These are phyloP conservation scores for Brachionus asplanchnoidis DNA, from an alignment of 1,140 invertebrate species.

Conservation along the genomic window DNA sequence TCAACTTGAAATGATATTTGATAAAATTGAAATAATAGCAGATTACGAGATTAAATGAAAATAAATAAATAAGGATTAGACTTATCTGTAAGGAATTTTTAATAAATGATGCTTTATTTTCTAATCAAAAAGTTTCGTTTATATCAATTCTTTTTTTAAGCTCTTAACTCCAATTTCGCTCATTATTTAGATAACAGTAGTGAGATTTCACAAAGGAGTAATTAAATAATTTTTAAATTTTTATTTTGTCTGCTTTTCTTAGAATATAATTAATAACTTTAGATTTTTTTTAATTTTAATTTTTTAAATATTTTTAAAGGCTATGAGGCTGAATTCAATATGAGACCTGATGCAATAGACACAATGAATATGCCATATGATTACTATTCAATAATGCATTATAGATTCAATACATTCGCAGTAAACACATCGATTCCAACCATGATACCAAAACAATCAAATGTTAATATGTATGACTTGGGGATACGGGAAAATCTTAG, in stretches of 20 bases:
- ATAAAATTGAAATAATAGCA: too few species aligned
- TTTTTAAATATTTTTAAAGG: not conserved
- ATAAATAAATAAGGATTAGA: not conserved
- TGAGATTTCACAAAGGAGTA: too few species aligned
- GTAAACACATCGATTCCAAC: not conserved
- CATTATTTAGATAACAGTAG: not conserved
- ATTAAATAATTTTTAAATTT: too few species aligned
- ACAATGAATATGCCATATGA: slow-evolving; percentile 31
- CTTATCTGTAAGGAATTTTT: not conserved
- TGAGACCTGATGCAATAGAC: slow-evolving; percentile 14
- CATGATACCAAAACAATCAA: not conserved
- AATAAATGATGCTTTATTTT: not conserved
- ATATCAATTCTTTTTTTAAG: not conserved
- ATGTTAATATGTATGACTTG: slow-evolving; percentile 11
- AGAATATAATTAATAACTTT: too few species aligned
- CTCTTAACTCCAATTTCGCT: not conserved
- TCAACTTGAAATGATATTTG: too few species aligned
- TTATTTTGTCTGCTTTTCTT: too few species aligned
- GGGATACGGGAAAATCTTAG: slow-evolving; percentile 7
- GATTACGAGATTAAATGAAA: not conserved
- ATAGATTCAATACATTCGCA: slow-evolving; percentile 23
- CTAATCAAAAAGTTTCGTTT: not conserved
- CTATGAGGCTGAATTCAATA: not conserved
- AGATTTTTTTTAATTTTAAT: not conserved
- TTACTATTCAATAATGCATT: slow-evolving; percentile 42